These are phyloP conservation scores for Gymnoscelis rufifasciata DNA, from an alignment of 2,888 invertebrate species.

Conservation along the genomic window DNA sequence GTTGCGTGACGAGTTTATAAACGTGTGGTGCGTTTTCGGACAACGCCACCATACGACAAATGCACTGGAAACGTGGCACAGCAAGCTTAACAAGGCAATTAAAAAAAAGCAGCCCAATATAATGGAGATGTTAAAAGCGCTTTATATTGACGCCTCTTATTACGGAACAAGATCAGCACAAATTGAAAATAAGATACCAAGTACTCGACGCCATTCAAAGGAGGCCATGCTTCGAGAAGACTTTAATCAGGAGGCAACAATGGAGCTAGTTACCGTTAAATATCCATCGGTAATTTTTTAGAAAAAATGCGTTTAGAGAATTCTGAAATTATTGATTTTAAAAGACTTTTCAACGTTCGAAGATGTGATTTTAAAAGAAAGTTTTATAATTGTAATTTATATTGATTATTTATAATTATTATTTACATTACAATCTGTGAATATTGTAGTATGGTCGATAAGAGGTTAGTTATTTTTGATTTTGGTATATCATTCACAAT, in stretches of 20 bases:
- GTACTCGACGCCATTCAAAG: slow-evolving; percentile 5
- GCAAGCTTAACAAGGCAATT: slow-evolving; percentile 7
- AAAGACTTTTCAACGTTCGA: no score
- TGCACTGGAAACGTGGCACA: slow-evolving; percentile 7
- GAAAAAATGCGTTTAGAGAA: no score
- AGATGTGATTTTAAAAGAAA: no score
- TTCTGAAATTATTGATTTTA: no score
- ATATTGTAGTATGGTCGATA: no score
- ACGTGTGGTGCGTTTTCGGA: slow-evolving; percentile 8
- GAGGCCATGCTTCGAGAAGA: slow-evolving; percentile 7
- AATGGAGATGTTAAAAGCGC: background rate
- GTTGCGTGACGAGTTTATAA: slow-evolving; percentile 2
- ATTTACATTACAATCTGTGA: no score
- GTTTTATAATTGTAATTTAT: no score
- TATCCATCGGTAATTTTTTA: background rate
- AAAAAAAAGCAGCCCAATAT: slow-evolving; percentile 10
- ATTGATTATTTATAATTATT: no score
- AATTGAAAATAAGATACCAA: slow-evolving; percentile 8
- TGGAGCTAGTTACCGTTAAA: slow-evolving; percentile 6
- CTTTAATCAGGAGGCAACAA: slow-evolving; percentile 8
- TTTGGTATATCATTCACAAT: no score
- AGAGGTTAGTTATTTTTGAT: no score
- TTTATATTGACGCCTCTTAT: background rate
- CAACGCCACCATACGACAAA: slow-evolving; percentile 6
- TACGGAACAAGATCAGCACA: background rate